Base-by-base conservation (phyloP, 1,140 invertebrate species). In the Drosophila repleta region DNA sequence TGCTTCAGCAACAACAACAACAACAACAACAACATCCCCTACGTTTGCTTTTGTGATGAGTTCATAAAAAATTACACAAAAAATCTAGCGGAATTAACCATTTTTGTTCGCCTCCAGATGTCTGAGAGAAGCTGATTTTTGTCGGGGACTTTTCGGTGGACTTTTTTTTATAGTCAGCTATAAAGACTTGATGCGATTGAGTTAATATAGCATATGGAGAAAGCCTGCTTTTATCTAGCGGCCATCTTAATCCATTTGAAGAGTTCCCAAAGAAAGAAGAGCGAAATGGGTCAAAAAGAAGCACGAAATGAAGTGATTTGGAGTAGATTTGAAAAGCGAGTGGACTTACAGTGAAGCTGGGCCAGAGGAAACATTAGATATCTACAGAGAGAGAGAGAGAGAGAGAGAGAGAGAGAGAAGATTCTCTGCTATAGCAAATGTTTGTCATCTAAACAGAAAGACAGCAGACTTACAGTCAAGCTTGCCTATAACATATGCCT, bases 21-120 rank as follows among this genome's bases (percentile, higher is more conserved):
- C 41, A 35, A 17, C 49, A 51, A 56, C 11, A 64, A 56, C 24
- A 51, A 51, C 45, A 62, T 26, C 48, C 5, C 43, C 32, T 63
- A 24, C 49, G 49, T 77, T 77, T 74, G 64, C 41, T 37, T 37
- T 65, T 45, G 62, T 48, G 70, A 52, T 66, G 41, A 72, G 48
- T 62, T 56, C 56, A 56, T 61, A 53, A 61, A 58, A 55, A 61
- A 66, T 35, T 13, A 41, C 15, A 41, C 39, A 41, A 26, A 46
- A 35, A 26, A 45, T 53, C 18, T 48, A 32, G 7, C 8, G 57
- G 18, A 26, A 58, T 72, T 66, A 58, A 58, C 46, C 37, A 70
- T 53, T 62, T 64, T 64, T 51, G 4, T 29, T 10, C 43, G 52
- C 53, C 52, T 26, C 41, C 41, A 4, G 10, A 15, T 61, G 13